A percentile compares a stretch with the other conserved stretches of the same genome.
phyloP scores from a whole-genome alignment of 2,113 vertebrate genomes.

The Zeus faber region DNA sequence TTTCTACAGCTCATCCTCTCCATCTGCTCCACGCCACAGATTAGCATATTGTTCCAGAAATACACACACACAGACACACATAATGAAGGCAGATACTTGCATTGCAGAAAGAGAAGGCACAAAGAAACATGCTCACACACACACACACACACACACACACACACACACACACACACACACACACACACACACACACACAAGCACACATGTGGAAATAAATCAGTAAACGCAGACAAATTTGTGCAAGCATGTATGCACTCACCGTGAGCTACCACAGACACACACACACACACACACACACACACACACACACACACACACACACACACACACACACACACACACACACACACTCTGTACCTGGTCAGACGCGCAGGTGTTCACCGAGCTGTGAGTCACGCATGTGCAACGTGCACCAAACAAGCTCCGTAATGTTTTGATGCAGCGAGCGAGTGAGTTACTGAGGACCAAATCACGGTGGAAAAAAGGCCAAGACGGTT shows the following conservation, averaged over 20 bases:
- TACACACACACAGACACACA: conserved; percentile 10
- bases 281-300: not conserved
- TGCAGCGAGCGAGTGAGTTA: no score
- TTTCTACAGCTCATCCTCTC: conserved; percentile 67
- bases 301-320: conserved; percentile 8
- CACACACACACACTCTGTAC: conserved; percentile 7
- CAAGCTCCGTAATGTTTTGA: no score
- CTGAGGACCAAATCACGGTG: no score
- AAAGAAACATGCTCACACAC: conserved; percentile 8
- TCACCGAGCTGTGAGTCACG: no score
- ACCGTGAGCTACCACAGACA: no score
- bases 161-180: conserved; percentile 16
- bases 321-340: conserved; percentile 20
- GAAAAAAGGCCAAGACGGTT: no score
- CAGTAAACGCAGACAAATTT: no score
- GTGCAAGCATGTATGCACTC: no score
- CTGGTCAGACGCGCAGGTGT: no score
- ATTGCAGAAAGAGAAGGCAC: no score
- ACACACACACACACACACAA: conserved; percentile 4
- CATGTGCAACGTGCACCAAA: no score
- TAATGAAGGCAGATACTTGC: conserved; percentile 21
- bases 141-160: conserved; percentile 7
- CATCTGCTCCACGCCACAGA: conserved; percentile 62
- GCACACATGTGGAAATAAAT: no score
- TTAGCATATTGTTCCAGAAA: conserved; percentile 65